Base-by-base conservation (phyloP, 2,888 invertebrate genomes). In the Lordiphosa andalusiaca region DNA sequence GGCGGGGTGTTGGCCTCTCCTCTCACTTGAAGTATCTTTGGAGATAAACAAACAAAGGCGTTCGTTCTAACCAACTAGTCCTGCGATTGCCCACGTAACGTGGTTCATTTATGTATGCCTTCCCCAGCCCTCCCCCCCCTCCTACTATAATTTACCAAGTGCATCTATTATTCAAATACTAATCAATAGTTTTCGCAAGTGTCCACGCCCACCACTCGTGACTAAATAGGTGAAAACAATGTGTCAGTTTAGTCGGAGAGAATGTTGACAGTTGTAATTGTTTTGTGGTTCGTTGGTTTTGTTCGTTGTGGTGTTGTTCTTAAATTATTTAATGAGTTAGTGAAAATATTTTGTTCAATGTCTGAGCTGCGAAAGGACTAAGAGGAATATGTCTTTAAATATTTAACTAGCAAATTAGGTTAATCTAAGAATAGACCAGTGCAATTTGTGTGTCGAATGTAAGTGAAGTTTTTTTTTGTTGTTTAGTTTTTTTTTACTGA, bases 141-240 rank as follows among this genome's bases (percentile, higher is more conserved):
- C 13, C 41, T 37, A 13, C 38, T 19, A 36, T 16, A 50, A 41
- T 42, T 35, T 42, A 40, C 44, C 41, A 33, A 53, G 41, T 60
- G 62, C 69, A 81, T 77, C 55, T 58, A 76, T 81, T 77, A 81
- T 77, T 81, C 58, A 81, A 52, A 54, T 58, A 64, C 67, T 59
- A 76, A 76, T 81, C 81, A 73, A 81, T 81, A 77, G 67, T 68
- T 74, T 72, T 58, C 53, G 59, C 77, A 69, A 67, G 54, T 66
- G 46, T 47, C 50, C 30, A 13, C 36, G 33, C 2, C 4, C n/a
- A n/a, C 23, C 46, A 49, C 46, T 50, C 46, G 10, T 13, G 1
- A 6, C 53, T 16, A 70, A 64, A 64, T 55, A 73, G 73, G 69
- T 64, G 60, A 67, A 69, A 81, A 68, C 67, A 71, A 68, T 68